Base-by-base conservation (phyloP, 1,140 invertebrate species). In the honey bee (Apis mellifera) region DNA sequence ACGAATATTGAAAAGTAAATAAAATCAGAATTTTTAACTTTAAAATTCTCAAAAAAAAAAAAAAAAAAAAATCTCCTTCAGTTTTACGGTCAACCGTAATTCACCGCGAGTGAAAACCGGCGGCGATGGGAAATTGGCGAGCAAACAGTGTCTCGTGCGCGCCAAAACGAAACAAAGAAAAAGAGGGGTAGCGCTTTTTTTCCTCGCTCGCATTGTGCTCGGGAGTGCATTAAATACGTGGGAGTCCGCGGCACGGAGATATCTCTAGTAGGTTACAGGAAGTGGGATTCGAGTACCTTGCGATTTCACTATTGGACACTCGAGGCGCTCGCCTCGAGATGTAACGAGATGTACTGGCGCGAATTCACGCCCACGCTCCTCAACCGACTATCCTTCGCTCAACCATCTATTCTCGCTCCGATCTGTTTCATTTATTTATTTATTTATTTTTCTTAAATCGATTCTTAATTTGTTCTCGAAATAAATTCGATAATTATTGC, bases 71-170 rank as follows among this genome's bases (percentile, higher is more conserved):
- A n/a, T n/a, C n/a, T 32, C 26, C 26, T 32, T 32, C 1, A 1
- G 26, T 32, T 32, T 32, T 32, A 32, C 26, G 26, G 26, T 32
- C 26, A 32, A 32, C 26, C 26, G 26, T n/a, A n/a, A n/a, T n/a
- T n/a, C n/a, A 2, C 26, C 19, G 23, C 42, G 21, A 57, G 72
- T 72, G 86, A 84, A 89, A 90, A 85, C 78, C 70, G n/a, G 2
- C 2, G 86, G 83, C 89, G 85, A 86, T 91, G 89, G 84, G 91
- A 91, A 91, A 91, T 88, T 89, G 77, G 81, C 85, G 77, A 64
- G 83, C 76, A 90, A 90, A 85, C 80, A 82, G 64, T 66, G 78
- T 26, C 52, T 80, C 79, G 84, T 78, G 84, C 84, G 81, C 66
- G 69, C 75, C 75, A 3, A 32, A 32, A 32, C 32, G 32, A 32